phyloP scores from a whole-genome alignment of 2,888 invertebrate genomes.

The Aphelenchoides bicaudatus region DNA sequence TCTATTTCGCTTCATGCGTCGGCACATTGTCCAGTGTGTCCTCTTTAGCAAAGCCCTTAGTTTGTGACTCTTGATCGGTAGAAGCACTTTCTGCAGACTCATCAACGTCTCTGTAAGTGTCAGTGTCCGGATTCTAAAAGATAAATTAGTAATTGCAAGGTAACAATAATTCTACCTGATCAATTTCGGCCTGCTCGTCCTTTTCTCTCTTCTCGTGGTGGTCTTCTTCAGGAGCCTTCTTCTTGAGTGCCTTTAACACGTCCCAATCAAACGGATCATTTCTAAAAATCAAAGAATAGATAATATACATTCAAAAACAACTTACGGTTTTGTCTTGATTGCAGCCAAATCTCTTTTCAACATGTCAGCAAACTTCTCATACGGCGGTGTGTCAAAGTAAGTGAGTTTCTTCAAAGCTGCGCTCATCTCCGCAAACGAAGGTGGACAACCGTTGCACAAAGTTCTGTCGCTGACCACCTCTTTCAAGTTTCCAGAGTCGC shows the following conservation, averaged over 20 bases:
- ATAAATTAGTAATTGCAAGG: background rate
- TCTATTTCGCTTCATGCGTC: too few relatives aligned
- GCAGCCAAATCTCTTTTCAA: conserved; percentile 37
- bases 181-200: conserved; percentile 41
- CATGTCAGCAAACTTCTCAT: conserved; percentile 33
- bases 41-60: conserved; percentile 43
- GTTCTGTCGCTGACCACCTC: conserved; percentile 35
- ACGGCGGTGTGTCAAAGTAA: conserved; percentile 43
- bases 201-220: conserved; percentile 21
- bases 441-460: conserved; percentile 39
- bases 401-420: conserved; percentile 36
- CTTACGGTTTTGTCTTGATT: conserved; percentile 37
- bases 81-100: conserved; percentile 31
- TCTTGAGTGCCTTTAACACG: conserved; percentile 11
- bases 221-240: conserved; percentile 17
- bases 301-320: too few relatives aligned
- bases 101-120: conserved; percentile 35
- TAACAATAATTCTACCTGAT: conserved; percentile 28
- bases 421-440: conserved; percentile 39
- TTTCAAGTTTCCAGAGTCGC: conserved; percentile 43
- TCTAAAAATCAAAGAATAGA: too few relatives aligned
- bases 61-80: conserved; percentile 29
- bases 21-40: conserved; percentile 52
- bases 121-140: conserved; percentile 30
- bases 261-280: conserved; percentile 53